A percentile compares a stretch with the other conserved stretches of the same genome.
Conservation (phyloP, 2,888 invertebrate genomes). For the Eudasyphora cyanicolor region DNA sequence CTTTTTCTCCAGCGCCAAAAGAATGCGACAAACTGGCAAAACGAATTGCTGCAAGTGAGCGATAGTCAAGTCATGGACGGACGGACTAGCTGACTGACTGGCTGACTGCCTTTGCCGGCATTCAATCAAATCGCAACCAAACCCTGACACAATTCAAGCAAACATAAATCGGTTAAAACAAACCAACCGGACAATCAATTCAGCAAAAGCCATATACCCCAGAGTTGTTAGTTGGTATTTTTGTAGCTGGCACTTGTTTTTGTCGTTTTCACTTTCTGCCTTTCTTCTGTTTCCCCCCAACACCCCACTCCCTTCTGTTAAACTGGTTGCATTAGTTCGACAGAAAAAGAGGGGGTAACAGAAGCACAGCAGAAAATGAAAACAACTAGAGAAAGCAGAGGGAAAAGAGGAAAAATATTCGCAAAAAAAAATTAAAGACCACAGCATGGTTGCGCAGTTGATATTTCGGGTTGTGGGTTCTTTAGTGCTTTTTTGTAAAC, state of each 20-base stretch:
- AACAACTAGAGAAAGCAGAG: too few species aligned
- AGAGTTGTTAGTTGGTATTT: background rate
- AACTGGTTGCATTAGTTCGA: background rate
- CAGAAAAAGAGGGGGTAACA: too few species aligned
- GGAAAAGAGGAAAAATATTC: too few species aligned
- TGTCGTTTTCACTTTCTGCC: background rate
- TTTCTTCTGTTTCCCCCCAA: background rate
- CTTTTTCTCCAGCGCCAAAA: background rate
- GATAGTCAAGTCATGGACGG: background rate
- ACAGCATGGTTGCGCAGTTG: too few species aligned
- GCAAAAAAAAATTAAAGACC: too few species aligned
- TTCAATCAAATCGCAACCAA: conserved; percentile 21
- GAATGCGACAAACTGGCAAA: background rate
- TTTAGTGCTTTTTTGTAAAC: conserved; percentile 12
- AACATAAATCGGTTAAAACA: conserved; percentile 17
- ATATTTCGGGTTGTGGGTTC: background rate
- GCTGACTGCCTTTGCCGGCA: background rate
- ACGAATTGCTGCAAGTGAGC: background rate
- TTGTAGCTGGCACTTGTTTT: background rate
- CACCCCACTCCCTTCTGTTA: background rate
- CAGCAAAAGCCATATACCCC: conserved; percentile 24
- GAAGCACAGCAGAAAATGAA: too few species aligned
- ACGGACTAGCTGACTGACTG: too few species aligned
- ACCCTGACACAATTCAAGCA: conserved; percentile 6
- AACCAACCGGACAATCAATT: conserved; percentile 25